Percentiles rank a stretch among this genome's conserved stretches.
phyloP scores from a whole-genome alignment of 2,113 vertebrate genomes.

The Mystacornis crossleyi region DNA sequence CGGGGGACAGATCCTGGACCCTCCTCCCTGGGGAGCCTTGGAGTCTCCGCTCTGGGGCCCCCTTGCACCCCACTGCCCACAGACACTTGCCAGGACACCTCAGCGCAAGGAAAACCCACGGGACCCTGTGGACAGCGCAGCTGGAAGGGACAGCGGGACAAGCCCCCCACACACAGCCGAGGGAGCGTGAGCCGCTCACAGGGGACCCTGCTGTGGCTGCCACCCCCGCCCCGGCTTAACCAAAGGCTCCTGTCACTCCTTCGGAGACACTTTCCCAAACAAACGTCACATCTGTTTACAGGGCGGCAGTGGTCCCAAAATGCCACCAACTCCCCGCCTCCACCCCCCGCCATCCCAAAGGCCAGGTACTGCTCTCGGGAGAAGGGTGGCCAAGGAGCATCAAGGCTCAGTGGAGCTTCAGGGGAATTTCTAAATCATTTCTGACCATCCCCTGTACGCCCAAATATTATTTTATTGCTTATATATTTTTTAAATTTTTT shows the following conservation, averaged over 20 bases:
- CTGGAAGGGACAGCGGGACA: not conserved
- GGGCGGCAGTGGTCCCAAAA: not conserved
- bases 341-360: not conserved
- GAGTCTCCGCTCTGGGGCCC: not conserved
- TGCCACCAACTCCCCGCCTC: not conserved
- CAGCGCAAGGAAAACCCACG: not conserved
- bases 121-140: rapidly evolving
- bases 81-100: not conserved
- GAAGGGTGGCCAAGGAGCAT: not conserved
- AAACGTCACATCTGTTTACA: not conserved
- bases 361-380: not conserved
- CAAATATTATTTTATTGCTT: rapidly evolving
- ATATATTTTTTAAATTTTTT: too few species aligned
- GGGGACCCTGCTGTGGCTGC: not conserved
- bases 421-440: not conserved
- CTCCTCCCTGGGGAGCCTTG: not conserved
- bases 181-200: not conserved
- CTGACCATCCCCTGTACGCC: rapidly evolving
- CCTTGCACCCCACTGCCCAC: not conserved
- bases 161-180: rapidly evolving
- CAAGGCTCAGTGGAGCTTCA: not conserved
- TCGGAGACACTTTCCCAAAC: not conserved
- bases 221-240: not conserved
- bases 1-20: not conserved
- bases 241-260: not conserved